Evolutionary conservation across 2,888 invertebrate genomes (phyloP), one percentile per base, ranked within the genome.

Genomic region (Parelbella ahira): DNA sequence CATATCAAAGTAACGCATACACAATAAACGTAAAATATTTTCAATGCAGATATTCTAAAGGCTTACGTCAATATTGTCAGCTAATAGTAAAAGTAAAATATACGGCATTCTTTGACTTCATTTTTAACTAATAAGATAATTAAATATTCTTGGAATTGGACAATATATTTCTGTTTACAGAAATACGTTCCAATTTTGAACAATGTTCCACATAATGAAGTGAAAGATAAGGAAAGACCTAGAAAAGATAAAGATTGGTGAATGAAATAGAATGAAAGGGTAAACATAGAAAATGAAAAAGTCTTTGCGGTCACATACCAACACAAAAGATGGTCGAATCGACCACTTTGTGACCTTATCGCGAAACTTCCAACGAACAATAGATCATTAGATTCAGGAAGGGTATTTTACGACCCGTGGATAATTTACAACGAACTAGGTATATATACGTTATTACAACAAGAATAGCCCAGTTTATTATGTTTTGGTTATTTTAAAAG

Each of bases 161-260:
- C 24, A 25, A 29, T 24, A 3, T 7, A n/a, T 5, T 18, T n/a
- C 8, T 9, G 21, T 29, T 7, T 15, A 25, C 8, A 7, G 23
- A 29, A 6, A 12, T 32, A 8, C 8, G 12, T 19, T 24, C 33
- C 13, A 41, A 10, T 27, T 41, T 41, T 41, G 33, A 41, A 41
- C 33, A 33, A 41, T 33, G 30, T 39, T 39, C 12, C 4, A 27
- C 12, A 9, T 15, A 33, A 33, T 2, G 10, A 10, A 33, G 20
- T 27, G 4, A 4, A 6, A 42, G 41, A 42, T 42, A 42, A 41
- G 32, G 9, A 25, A 41, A 41, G 33, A 42, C 34, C 11, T 15
- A 4, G 23, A 4, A 28, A 23, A 42, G 36, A 42, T 42, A 36
- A 29, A 18, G 18, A 13, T n/a, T 21, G 15, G 11, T 42, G 33